Evolutionary conservation across 2,888 invertebrate genomes (phyloP), one percentile per base, ranked within the genome.

Genomic region (Cremastinae sp.): DNA sequence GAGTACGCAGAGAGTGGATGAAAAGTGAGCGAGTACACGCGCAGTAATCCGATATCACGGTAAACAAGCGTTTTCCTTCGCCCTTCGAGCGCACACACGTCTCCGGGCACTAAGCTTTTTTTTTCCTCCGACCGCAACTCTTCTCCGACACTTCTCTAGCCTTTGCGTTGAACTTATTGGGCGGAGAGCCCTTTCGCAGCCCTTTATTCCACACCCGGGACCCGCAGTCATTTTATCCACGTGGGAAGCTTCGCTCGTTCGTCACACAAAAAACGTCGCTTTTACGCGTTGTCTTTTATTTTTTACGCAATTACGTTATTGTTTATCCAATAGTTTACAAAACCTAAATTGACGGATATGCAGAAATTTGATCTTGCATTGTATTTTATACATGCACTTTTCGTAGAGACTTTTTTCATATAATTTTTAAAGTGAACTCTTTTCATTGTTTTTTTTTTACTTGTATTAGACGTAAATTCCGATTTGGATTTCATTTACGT

Each of bases 221-320:
- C 88, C 88, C 87, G 86, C 86, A 88, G 89, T 86, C 83, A 89
- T 82, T 84, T 84, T 87, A 89, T 88, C 88, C 88, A 89, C 89
- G 88, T 89, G 89, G 87, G 89, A 89, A 89, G 86, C 80, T 54
- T 73, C 77, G 69, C 72, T 53, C 75, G 74, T 74, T 77, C 78
- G 70, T 65, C 45, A 38, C 12, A 36, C 14, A 3, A 4, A 12
- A 2, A 53, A 36, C 64, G 16, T 8, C 53, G 41, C 53, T 53
- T 20, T 20, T 51, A 79, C 54, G 56, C 22, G 14, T 28, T 22
- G 61, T 36, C 12, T 56, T 54, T 66, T 64, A 72, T 47, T 58
- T 41, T 16, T 43, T 59, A n/a, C n/a, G n/a, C n/a, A n/a, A n/a
- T n/a, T n/a, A n/a, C n/a, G n/a, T n/a, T n/a, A n/a, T n/a, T n/a